phyloP scores from a whole-genome alignment of 2,797 vertebrate genomes.

The Sebastiscus tertius region DNA sequence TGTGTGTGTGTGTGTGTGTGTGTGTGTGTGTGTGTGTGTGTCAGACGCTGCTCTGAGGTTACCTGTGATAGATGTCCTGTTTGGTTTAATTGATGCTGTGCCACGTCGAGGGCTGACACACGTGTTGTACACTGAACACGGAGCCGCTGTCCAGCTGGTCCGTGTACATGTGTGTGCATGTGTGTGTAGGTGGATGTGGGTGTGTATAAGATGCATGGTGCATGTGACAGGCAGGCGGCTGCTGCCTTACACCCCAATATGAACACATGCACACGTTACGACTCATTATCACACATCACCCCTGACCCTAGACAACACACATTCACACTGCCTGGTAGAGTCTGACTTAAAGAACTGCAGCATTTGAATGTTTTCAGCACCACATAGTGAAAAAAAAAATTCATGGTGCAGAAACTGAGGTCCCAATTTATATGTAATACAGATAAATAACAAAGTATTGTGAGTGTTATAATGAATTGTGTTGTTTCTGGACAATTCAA shows the following conservation, averaged over 20 bases:
- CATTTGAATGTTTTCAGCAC: background rate
- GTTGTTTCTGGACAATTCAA: background rate
- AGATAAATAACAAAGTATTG: background rate
- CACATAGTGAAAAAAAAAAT: background rate
- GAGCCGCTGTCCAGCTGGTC: constrained; percentile 58
- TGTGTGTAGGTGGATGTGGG: constrained; percentile 12
- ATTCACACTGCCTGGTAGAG: background rate
- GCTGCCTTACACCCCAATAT: constrained; percentile 21
- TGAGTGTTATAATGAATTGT: background rate
- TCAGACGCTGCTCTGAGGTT: constrained; percentile 35
- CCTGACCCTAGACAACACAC: background rate
- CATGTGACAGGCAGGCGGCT: constrained; percentile 51
- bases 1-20: constrained; percentile 1
- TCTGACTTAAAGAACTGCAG: background rate
- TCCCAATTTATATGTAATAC: background rate
- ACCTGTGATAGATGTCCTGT: constrained; percentile 61
- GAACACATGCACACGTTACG: constrained; percentile 1
- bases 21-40: background rate
- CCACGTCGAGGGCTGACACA: constrained; percentile 39
- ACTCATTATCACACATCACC: constrained; percentile 9
- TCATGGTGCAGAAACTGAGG: background rate
- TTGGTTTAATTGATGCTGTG: constrained; percentile 62
- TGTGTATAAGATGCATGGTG: constrained; percentile 20
- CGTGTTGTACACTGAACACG: constrained; percentile 39
- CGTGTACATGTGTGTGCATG: constrained; percentile 18